phyloP scores from a whole-genome alignment of 37 sponge, comb jelly and placozoan genomes.

The Dysidea cf. avara region DNA sequence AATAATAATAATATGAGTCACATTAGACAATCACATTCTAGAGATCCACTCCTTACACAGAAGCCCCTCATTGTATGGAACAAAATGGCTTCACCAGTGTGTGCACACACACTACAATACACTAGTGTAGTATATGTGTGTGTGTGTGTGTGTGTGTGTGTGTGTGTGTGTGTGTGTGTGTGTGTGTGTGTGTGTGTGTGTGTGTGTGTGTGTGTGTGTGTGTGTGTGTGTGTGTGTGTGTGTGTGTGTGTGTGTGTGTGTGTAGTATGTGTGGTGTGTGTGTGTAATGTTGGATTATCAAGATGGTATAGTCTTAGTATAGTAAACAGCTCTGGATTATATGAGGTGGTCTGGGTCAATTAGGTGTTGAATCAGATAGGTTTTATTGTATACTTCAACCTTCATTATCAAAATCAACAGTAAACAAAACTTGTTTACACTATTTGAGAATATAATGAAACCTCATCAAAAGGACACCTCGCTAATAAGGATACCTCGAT shows the following conservation, averaged over 20 bases:
- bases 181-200: constrained; percentile 52
- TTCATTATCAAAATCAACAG: too few relatives aligned
- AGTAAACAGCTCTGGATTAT: constrained; percentile 4
- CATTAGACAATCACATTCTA: too few relatives aligned
- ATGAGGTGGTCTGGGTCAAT: constrained; percentile 1
- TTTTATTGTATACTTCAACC: background rate
- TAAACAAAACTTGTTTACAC: background rate
- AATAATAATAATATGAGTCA: too few relatives aligned
- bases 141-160: constrained; percentile 50
- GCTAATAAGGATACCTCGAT: too few relatives aligned
- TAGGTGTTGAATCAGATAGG: background rate
- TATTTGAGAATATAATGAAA: too few relatives aligned
- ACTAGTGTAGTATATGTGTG: constrained; percentile 38
- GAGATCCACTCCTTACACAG: too few relatives aligned
- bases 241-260: constrained; percentile 50
- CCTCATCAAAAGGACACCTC: too few relatives aligned
- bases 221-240: constrained; percentile 49
- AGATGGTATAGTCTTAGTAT: constrained; percentile 5
- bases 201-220: constrained; percentile 51
- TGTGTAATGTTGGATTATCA: constrained; percentile 26
- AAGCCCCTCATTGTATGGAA: too few relatives aligned
- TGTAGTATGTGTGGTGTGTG: constrained; percentile 27
- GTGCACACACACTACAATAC: too few relatives aligned
- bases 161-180: constrained; percentile 44
- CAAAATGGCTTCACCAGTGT: too few relatives aligned